Percentiles rank a stretch among this genome's conserved stretches.
phyloP scores from a whole-genome alignment of 2,888 invertebrate genomes.

The Pheosia gnoma region DNA sequence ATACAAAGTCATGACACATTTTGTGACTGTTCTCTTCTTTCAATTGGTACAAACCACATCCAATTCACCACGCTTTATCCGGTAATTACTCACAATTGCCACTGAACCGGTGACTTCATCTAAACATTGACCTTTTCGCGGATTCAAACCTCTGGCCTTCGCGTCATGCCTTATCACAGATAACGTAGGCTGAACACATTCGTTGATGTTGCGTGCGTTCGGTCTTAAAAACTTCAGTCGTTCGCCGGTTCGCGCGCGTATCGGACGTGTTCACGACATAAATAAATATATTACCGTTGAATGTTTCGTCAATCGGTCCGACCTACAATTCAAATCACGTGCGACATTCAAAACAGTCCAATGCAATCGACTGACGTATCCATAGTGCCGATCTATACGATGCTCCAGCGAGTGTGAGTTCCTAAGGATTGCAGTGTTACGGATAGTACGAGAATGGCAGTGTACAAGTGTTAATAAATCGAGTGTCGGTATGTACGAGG shows the following conservation, averaged over 20 bases:
- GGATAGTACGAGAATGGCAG: constrained; percentile 48
- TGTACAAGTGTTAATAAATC: constrained; percentile 45
- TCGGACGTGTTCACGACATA: constrained; percentile 27
- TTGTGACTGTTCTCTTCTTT: constrained; percentile 31
- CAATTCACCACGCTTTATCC: constrained; percentile 43
- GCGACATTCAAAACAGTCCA: constrained; percentile 43
- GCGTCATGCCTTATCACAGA: constrained; percentile 41
- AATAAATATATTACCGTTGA: constrained; percentile 18
- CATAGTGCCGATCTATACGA: constrained; percentile 36
- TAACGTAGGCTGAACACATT: constrained; percentile 28
- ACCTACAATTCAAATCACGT: constrained; percentile 42
- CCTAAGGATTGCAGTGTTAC: constrained; percentile 68
- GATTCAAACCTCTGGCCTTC: constrained; percentile 52
- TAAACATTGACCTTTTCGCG: constrained; percentile 80
- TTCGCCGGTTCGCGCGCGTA: constrained; percentile 37
- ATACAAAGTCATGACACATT: constrained; percentile 8
- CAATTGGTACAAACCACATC: constrained; percentile 29
- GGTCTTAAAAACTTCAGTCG: constrained; percentile 23
- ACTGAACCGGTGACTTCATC: constrained; percentile 62
- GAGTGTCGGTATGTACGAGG: constrained; percentile 86
- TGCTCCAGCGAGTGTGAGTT: constrained; percentile 30
- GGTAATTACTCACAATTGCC: constrained; percentile 41
- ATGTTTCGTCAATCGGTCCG: constrained; percentile 45
- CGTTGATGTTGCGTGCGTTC: constrained; percentile 48
- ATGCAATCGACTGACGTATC: constrained; percentile 36